phyloP scores from a whole-genome alignment of 1,140 invertebrate species.

The Philopotamus ludificatus region DNA sequence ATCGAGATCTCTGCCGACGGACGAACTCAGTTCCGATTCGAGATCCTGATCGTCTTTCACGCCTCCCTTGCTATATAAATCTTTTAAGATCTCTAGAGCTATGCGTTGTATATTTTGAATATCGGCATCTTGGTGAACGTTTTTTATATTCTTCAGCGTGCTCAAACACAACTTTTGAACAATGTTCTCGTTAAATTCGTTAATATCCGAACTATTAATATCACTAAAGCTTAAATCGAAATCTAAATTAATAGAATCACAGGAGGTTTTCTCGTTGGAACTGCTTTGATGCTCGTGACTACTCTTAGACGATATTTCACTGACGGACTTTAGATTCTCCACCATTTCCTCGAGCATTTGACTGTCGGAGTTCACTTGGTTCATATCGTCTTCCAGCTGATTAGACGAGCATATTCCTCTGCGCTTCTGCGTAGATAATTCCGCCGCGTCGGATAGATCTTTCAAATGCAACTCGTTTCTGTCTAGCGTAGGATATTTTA shows the following conservation, averaged over 20 bases:
- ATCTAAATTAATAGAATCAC: conserved; percentile 55
- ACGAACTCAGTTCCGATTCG: conserved; percentile 38
- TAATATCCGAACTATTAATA: conserved; percentile 57
- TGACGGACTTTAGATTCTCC: conserved; percentile 21
- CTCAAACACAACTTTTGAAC: conserved; percentile 56
- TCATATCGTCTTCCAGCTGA: conserved; percentile 49
- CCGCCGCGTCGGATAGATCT: conserved; percentile 34
- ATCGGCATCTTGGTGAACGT: conserved; percentile 55
- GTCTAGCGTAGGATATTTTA: conserved; percentile 49
- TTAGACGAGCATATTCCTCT: conserved; percentile 58
- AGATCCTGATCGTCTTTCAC: conserved; percentile 40
- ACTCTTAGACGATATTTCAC: conserved; percentile 27
- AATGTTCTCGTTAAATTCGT: conserved; percentile 57
- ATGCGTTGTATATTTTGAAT: conserved; percentile 57
- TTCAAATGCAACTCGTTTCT: conserved; percentile 29
- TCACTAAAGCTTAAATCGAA: conserved; percentile 56
- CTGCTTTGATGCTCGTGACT: conserved; percentile 38
- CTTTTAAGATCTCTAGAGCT: conserved; percentile 55
- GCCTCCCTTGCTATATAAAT: conserved; percentile 55
- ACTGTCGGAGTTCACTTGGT: conserved; percentile 7
- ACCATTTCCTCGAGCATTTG: neutral
- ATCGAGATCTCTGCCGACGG: conserved; percentile 50
- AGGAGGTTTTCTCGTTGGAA: conserved; percentile 55
- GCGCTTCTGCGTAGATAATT: conserved; percentile 55
- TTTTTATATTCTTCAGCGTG: conserved; percentile 56